A percentile compares a stretch with the other conserved stretches of the same genome.
phyloP scores from a whole-genome alignment of 2,888 invertebrate species.

The Troides helena region DNA sequence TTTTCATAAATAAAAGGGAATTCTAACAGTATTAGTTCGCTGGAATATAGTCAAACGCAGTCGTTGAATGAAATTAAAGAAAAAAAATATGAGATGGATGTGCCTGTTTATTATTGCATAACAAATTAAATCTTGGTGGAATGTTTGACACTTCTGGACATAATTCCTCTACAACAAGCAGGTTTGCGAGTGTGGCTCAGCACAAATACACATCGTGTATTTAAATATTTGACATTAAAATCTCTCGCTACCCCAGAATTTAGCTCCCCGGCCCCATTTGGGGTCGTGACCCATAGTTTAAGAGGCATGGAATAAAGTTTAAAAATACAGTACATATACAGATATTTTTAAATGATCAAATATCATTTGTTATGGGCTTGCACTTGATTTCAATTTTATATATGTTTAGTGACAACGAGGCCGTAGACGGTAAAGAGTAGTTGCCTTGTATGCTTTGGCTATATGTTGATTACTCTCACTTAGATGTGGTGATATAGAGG shows the following conservation, averaged over 20 bases:
- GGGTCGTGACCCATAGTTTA: neutral
- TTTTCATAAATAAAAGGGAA: neutral
- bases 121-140: neutral
- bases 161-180: neutral
- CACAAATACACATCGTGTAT: neutral
- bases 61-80: neutral
- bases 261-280: neutral
- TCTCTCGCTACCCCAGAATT: neutral
- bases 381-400: too few species aligned
- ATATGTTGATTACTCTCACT: too few species aligned
- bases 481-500: too few species aligned
- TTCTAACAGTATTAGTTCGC: neutral
- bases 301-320: neutral
- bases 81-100: neutral
- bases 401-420: too few species aligned
- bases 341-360: too few species aligned
- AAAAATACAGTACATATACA: neutral
- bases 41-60: neutral
- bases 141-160: neutral
- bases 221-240: neutral
- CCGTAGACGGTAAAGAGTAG: too few species aligned
- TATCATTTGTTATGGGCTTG: too few species aligned
- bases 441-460: too few species aligned
- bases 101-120: neutral
- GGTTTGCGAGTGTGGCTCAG: neutral